phyloP scores from a whole-genome alignment of 2,797 vertebrate species.

The Halcyon badia region DNA sequence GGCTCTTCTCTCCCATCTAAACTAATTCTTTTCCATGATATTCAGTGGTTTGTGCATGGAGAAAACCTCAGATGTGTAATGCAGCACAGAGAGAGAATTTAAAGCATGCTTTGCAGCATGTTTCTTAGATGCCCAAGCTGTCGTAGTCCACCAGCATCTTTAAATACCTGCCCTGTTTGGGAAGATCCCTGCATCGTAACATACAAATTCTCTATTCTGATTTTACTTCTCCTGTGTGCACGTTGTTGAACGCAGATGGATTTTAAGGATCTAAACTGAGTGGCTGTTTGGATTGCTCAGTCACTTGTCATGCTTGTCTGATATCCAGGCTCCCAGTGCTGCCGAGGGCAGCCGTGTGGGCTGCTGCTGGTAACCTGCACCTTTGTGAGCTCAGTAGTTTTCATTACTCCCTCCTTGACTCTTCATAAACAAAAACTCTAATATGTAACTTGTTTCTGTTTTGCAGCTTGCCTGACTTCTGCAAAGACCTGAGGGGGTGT shows the following conservation, averaged over 20 bases:
- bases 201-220: neutral
- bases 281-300: neutral
- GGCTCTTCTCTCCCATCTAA: neutral
- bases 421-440: neutral
- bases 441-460: neutral
- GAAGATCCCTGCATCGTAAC: neutral
- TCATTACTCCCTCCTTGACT: neutral
- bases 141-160: neutral
- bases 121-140: fast-evolving
- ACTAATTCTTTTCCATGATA: neutral
- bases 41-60: neutral
- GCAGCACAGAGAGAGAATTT: neutral
- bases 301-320: neutral
- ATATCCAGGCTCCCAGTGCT: neutral
- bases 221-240: neutral
- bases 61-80: neutral
- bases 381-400: neutral
- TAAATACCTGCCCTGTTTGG: neutral
- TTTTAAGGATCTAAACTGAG: constrained; percentile 27
- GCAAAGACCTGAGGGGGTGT: neutral
- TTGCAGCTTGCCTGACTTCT: constrained; percentile 50
- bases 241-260: neutral
- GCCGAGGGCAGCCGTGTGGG: fast-evolving
- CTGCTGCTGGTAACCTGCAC: neutral
- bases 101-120: fast-evolving